Conservation (phyloP, 2,888 invertebrate genomes). For the Vannuccia rotundouncinata region DNA sequence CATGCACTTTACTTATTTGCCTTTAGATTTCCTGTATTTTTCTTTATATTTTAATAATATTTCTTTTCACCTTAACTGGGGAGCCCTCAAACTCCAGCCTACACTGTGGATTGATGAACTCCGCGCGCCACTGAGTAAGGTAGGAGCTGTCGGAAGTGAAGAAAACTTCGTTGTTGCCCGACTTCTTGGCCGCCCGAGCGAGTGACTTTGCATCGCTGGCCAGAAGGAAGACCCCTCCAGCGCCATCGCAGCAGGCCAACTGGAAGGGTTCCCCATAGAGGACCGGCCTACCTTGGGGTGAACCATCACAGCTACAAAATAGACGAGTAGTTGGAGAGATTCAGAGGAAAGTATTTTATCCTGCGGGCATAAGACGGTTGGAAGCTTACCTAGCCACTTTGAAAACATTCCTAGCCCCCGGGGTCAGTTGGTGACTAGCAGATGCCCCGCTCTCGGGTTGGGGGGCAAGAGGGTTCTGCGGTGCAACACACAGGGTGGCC, state of each 20-base stretch:
- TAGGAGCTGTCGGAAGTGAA: slow-evolving; percentile 47
- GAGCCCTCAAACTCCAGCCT: slow-evolving; percentile 51
- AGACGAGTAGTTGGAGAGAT: not conserved
- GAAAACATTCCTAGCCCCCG: slow-evolving; percentile 28
- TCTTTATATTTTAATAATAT: not conserved
- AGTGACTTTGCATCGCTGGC: slow-evolving; percentile 30
- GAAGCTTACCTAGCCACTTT: slow-evolving; percentile 1
- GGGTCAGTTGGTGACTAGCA: slow-evolving; percentile 11
- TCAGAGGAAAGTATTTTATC: not conserved
- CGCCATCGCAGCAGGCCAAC: slow-evolving; percentile 41
- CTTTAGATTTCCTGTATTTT: too few relatives aligned
- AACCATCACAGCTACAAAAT: slow-evolving; percentile 48
- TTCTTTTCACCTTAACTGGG: slow-evolving; percentile 48
- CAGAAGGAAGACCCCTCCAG: slow-evolving; percentile 14
- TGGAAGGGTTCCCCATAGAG: slow-evolving; percentile 49
- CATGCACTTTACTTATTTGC: too few relatives aligned
- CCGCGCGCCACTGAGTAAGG: slow-evolving; percentile 50
- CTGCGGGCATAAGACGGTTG: not conserved
- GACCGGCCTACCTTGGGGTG: slow-evolving; percentile 45
- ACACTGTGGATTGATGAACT: slow-evolving; percentile 49
- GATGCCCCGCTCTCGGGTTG: slow-evolving; percentile 41
- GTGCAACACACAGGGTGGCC: slow-evolving; percentile 44
- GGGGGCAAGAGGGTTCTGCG: slow-evolving; percentile 43
- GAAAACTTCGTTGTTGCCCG: slow-evolving; percentile 50
- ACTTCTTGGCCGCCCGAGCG: slow-evolving; percentile 45